Percentiles rank a stretch among this genome's conserved stretches.
phyloP scores from a whole-genome alignment of 2,888 invertebrate genomes.

The Limenitis camilla region DNA sequence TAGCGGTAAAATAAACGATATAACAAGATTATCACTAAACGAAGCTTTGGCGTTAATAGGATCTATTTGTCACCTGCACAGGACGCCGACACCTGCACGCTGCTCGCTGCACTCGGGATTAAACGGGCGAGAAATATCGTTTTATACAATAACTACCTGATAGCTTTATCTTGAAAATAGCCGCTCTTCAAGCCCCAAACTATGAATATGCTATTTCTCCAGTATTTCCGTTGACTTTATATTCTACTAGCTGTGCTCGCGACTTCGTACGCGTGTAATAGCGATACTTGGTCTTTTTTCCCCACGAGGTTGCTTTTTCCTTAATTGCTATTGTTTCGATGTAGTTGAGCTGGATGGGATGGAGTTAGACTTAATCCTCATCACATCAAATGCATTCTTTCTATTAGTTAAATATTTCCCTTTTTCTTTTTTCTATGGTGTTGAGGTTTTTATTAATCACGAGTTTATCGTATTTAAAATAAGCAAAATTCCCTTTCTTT shows the following conservation, averaged over 20 bases:
- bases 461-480: slow-evolving; percentile 27
- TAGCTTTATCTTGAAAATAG: too few relatives aligned
- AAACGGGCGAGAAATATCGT: too few relatives aligned
- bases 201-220: too few relatives aligned
- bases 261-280: too few relatives aligned
- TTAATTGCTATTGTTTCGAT: neutral
- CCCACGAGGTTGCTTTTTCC: too few relatives aligned
- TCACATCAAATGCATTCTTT: neutral
- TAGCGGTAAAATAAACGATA: neutral
- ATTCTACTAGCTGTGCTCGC: too few relatives aligned
- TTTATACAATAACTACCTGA: too few relatives aligned
- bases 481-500: slow-evolving; percentile 25
- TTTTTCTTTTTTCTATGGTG: slow-evolving; percentile 21
- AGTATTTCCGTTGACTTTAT: too few relatives aligned
- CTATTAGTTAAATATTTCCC: slow-evolving; percentile 13
- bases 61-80: neutral
- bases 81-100: too few relatives aligned
- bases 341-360: neutral
- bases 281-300: too few relatives aligned
- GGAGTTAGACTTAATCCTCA: neutral
- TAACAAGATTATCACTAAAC: neutral
- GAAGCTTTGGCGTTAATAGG: neutral
- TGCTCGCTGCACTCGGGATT: too few relatives aligned
- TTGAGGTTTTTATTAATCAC: slow-evolving; percentile 21
- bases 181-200: too few relatives aligned